Conservation (phyloP, 1,140 invertebrate genomes). For the Heliconius melpomene region DNA sequence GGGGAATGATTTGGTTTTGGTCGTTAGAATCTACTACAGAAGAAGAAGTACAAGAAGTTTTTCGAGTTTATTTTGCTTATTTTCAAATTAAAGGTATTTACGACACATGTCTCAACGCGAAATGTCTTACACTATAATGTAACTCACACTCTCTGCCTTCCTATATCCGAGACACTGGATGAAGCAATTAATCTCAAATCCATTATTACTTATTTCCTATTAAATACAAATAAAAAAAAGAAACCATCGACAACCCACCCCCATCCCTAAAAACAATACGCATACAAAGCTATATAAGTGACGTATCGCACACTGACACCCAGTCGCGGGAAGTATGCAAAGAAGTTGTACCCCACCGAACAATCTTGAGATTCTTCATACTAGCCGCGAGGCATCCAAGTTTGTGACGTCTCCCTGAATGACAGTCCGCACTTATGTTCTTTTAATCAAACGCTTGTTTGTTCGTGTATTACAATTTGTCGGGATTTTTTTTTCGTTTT, state of each 20-base stretch:
- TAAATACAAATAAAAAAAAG: slow-evolving; percentile 18
- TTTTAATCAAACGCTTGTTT: slow-evolving; percentile 38
- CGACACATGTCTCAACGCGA: too few species aligned
- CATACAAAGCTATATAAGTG: slow-evolving; percentile 73
- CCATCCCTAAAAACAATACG: slow-evolving; percentile 62
- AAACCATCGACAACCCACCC: not conserved
- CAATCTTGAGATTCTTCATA: slow-evolving; percentile 63
- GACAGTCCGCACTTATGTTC: slow-evolving; percentile 18
- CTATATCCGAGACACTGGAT: too few species aligned
- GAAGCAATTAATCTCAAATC: too few species aligned
- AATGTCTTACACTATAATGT: too few species aligned
- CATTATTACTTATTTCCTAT: too few species aligned
- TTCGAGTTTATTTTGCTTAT: too few species aligned
- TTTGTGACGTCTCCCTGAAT: slow-evolving; percentile 39
- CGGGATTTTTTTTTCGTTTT: not conserved
- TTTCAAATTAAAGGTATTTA: too few species aligned
- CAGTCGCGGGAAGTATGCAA: slow-evolving; percentile 77
- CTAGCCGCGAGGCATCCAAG: slow-evolving; percentile 41
- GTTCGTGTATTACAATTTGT: slow-evolving; percentile 8
- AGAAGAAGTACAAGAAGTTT: too few species aligned
- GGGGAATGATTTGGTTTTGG: too few species aligned
- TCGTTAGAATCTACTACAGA: too few species aligned
- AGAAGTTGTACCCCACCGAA: slow-evolving; percentile 65
- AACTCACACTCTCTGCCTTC: too few species aligned
- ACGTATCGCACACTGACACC: slow-evolving; percentile 76